Evolutionary conservation across 2,888 invertebrate species (phyloP), one percentile per base, ranked within the genome.

Genomic region (Venusia cambrica): DNA sequence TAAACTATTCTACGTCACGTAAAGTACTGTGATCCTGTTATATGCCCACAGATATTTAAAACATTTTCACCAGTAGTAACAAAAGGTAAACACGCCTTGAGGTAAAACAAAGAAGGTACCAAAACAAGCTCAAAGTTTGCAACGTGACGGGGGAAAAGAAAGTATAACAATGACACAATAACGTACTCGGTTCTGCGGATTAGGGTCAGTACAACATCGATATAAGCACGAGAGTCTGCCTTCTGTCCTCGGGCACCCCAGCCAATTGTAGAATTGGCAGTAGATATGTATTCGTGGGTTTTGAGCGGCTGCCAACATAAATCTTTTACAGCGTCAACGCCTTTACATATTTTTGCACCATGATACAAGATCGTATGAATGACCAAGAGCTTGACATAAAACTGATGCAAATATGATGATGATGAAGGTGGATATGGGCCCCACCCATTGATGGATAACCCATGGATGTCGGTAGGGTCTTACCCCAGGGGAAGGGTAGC

Each of bases 291-390:
- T 45, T 39, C 37, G 36, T 37, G 28, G 37, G 28, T 45, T 50
- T 47, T 50, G 47, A 50, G 43, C 38, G 19, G 40, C 27, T 50
- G 47, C 50, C 47, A 50, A 47, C 45, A 30, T 47, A 47, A 43
- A 45, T 47, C 43, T 48, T 40, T 47, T 40, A 38, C 43, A 37
- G 43, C 30, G 38, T 37, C 33, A 26, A 36, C 32, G 35, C 28
- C 20, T 30, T 28, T 35, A 36, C 27, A 31, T 38, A 36, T 28
- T 32, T 34, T 35, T 27, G 24, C 20, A 27, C 12, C 17, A 26
- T 33, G 24, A 32, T 31, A 26, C 22, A 24, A 19, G 16, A 21
- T 27, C 21, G 14, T 22, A 16, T 16, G 10, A 15, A 18, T 19
- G 14, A 18, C 10, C 22, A n/a, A n/a, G n/a, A n/a, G n/a, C n/a